Base-by-base conservation (phyloP, 2,888 invertebrate genomes). In the Unio pictorum region DNA sequence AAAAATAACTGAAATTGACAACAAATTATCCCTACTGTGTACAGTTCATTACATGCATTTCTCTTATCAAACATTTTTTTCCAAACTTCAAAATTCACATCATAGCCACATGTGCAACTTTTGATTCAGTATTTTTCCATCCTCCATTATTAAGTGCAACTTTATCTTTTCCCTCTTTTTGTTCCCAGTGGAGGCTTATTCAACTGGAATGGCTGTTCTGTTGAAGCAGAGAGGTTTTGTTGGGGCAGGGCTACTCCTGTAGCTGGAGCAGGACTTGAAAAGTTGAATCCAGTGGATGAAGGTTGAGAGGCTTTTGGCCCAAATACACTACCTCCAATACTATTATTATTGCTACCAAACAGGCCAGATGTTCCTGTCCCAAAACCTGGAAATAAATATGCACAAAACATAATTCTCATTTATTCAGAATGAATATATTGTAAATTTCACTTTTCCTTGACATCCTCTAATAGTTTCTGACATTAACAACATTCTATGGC, bases 171-270 rank as follows among this genome's bases (percentile, higher is more conserved):
- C 54, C 87, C 87, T 57, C 89, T 75, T 77, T 90, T 90, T 69
- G 86, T 85, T 15, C 89, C 80, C 26, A 77, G 75, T 1, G 89
- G 89, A 54, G 89, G 89, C 72, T 89, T 88, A 73, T 88, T 88
- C 34, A 90, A 80, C 72, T 86, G 87, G 82, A 90, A 90, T 11
- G 84, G 82, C 60, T 81, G 78, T 55, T 83, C 82, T n/a, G 82
- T 78, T 26, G 75, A 75, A n/a, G 78, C 74, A 23, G 81, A 74
- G 45, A 78, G 69, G 55, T 73, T 75, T 4, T 74, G 68, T 61
- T 72, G 72, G 20, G 81, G 78, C 15, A 70, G 66, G 23, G 75
- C 75, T 28, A 72, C 73, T 62, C 76, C 73, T 28, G 69, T 71
- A 26, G 73, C 72, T 18, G 76, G 75, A 57, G 75, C 61, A 15